Evolutionary conservation across 2,888 invertebrate genomes (phyloP).

Genomic region (Dioctria linearis): DNA sequence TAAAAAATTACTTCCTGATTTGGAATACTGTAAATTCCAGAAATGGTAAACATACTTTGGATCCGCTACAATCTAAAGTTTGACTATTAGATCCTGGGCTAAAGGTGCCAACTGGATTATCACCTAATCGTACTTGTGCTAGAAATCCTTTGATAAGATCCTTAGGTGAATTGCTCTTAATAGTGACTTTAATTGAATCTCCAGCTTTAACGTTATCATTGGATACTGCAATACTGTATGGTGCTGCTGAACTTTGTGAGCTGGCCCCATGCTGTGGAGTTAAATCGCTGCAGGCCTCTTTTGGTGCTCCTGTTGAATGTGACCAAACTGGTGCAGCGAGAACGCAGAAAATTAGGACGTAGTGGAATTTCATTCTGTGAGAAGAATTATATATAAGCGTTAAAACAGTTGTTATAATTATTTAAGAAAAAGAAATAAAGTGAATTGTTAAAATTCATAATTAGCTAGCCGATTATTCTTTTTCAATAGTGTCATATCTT

Average conservation of each 20-base stretch:
- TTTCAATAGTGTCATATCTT: no score
- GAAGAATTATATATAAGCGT: neutral
- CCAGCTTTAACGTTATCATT: conserved; percentile 69
- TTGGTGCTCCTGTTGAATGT: conserved; percentile 78
- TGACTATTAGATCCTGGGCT: conserved; percentile 72
- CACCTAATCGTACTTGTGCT: conserved; percentile 77
- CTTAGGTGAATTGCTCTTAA: conserved; percentile 68
- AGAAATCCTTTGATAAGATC: conserved; percentile 78
- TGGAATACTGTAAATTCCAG: neutral
- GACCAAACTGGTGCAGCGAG: conserved; percentile 61
- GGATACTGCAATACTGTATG: conserved; percentile 74
- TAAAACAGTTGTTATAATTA: neutral
- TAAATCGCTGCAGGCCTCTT: conserved; percentile 77
- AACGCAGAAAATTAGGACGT: conserved; percentile 1
- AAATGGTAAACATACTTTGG: conserved; percentile 62
- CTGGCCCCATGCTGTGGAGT: conserved; percentile 78
- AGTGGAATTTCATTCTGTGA: conserved; percentile 43
- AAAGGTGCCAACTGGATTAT: conserved; percentile 77
- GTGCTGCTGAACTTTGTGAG: conserved; percentile 74
- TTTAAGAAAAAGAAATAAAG: no score
- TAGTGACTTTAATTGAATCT: conserved; percentile 71
- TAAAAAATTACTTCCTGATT: neutral
- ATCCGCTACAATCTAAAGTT: conserved; percentile 64
- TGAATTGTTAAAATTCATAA: no score
- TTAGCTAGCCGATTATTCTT: no score